phyloP scores from a whole-genome alignment of 2,797 vertebrate genomes.

The Galagoides demidoff region DNA sequence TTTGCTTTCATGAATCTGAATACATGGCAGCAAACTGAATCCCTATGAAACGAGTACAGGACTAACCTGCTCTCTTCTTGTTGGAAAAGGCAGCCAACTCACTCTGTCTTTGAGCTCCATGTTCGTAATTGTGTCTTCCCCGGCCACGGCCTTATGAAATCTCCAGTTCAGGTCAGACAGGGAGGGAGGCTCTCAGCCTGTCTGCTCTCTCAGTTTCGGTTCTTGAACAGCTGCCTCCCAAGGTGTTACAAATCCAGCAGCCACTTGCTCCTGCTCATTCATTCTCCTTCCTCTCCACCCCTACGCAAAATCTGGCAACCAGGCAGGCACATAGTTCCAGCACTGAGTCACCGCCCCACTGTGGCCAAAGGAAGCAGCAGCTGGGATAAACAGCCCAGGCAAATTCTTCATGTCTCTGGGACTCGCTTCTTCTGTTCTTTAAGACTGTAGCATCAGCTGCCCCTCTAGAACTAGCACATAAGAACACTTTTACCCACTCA shows the following conservation, averaged over 20 bases:
- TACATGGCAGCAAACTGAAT: background rate
- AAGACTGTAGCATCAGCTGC: background rate
- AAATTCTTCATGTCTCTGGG: background rate
- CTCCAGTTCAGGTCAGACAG: background rate
- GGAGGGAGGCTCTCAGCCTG: background rate
- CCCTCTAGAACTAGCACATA: slow-evolving; percentile 4
- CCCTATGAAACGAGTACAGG: background rate
- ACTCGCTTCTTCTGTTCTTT: background rate
- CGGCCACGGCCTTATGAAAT: background rate
- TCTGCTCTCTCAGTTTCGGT: slow-evolving; percentile 33
- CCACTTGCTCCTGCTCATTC: slow-evolving; percentile 74
- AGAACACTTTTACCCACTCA: background rate
- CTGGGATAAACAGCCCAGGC: background rate
- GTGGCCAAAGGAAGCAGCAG: background rate
- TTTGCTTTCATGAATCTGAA: slow-evolving; percentile 16
- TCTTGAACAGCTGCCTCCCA: slow-evolving; percentile 44
- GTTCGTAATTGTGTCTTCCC: background rate
- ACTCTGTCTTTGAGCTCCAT: slow-evolving; percentile 59
- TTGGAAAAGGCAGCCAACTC: slow-evolving; percentile 1
- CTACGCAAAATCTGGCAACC: slow-evolving; percentile 39
- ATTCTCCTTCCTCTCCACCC: slow-evolving; percentile 62
- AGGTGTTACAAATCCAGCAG: slow-evolving; percentile 63
- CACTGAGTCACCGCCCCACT: slow-evolving; percentile 69
- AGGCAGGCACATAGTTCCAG: slow-evolving; percentile 27
- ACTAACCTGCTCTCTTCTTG: slow-evolving; percentile 67